Evolutionary conservation across 2,888 invertebrate genomes (phyloP).

Genomic region (Carcina quercana): DNA sequence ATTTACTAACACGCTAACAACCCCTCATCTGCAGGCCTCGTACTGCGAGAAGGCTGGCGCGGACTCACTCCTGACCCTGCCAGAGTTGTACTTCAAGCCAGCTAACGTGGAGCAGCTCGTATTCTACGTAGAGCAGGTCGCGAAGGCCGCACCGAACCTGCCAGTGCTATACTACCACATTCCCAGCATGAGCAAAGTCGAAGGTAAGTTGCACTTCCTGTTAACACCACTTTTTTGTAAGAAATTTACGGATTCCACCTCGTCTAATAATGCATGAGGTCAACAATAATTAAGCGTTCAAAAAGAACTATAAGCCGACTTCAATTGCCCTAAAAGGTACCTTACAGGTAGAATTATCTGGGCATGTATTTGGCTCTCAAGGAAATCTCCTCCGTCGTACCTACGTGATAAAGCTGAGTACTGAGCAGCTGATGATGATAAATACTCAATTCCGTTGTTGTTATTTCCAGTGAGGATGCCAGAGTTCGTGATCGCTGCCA

Average conservation of each 20-base stretch:
- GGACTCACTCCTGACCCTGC: constrained; percentile 81
- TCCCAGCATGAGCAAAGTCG: constrained; percentile 81
- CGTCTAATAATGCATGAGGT: too few relatives aligned
- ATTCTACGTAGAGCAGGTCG: constrained; percentile 78
- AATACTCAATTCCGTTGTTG: too few relatives aligned
- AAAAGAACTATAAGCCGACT: too few relatives aligned
- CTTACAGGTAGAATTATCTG: too few relatives aligned
- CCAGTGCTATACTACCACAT: constrained; percentile 91
- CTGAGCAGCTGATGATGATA: too few relatives aligned
- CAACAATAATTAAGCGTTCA: too few relatives aligned
- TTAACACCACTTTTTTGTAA: neutral
- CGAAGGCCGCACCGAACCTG: constrained; percentile 80
- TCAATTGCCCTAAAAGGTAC: too few relatives aligned
- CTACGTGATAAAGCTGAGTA: too few relatives aligned
- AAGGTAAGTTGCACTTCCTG: constrained; percentile 83
- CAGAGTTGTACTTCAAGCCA: constrained; percentile 86
- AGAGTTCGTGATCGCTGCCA: constrained; percentile 77
- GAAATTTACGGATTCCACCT: neutral
- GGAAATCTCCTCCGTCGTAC: too few relatives aligned
- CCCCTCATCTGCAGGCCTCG: constrained; percentile 68
- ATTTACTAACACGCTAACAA: neutral
- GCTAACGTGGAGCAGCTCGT: constrained; percentile 74
- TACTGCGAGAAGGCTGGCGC: constrained; percentile 79
- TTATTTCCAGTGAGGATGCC: constrained; percentile 85
- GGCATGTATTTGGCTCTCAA: neutral